These are phyloP conservation scores for Zaprionus gabonicus DNA, from an alignment of 1,140 invertebrate genomes.

Conservation along the genomic window DNA sequence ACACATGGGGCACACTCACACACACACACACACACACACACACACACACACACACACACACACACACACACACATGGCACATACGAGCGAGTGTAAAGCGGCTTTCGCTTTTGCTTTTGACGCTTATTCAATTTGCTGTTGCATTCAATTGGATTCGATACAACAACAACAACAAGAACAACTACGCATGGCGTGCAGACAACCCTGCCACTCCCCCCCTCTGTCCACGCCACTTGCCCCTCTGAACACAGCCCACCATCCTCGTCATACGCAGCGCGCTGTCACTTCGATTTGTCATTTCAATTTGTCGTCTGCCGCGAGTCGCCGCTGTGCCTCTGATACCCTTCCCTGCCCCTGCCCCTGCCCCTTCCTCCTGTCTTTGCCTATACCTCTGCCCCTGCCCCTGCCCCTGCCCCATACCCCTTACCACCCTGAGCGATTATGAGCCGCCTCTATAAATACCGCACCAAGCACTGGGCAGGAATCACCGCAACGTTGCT, in stretches of 20 bases:
- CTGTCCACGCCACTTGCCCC: background rate
- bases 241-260: background rate
- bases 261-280: conserved; percentile 12
- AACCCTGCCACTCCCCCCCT: background rate
- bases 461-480: conserved; percentile 16
- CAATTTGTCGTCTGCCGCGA: conserved; percentile 35
- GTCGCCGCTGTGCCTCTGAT: background rate
- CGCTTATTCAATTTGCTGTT: conserved; percentile 78
- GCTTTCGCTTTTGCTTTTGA: conserved; percentile 78
- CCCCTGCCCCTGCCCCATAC: background rate
- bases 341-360: background rate
- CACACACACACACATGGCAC: conserved; percentile 14
- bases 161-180: conserved; percentile 27
- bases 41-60: too few species aligned
- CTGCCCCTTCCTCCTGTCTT: background rate
- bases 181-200: background rate
- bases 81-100: conserved; percentile 49
- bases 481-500: conserved; percentile 17
- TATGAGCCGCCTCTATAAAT: conserved; percentile 41
- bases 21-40: conserved; percentile 6
- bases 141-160: conserved; percentile 77
- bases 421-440: conserved; percentile 15
- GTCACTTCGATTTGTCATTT: conserved; percentile 61
- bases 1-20: conserved; percentile 23
- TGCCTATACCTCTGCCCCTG: background rate